phyloP scores from a whole-genome alignment of 2,888 invertebrate species.

The Aelia acuminata region DNA sequence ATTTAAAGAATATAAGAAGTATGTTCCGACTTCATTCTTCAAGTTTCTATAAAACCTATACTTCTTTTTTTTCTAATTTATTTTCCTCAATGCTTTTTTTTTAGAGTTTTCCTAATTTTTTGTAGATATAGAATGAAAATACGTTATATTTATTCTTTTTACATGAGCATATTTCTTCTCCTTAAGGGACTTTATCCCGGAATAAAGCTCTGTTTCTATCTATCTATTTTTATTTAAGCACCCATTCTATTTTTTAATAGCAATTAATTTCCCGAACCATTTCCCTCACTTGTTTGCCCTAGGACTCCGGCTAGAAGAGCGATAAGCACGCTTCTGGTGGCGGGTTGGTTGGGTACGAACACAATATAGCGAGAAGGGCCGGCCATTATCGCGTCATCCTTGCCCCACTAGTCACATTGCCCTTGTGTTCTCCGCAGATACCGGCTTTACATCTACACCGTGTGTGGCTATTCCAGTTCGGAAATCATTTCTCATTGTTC shows the following conservation, averaged over 20 bases:
- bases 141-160: too few species aligned
- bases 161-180: too few species aligned
- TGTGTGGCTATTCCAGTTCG: constrained; percentile 20
- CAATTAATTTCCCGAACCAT: not conserved
- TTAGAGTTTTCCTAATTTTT: too few species aligned
- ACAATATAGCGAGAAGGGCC: not conserved
- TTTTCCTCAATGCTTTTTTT: too few species aligned
- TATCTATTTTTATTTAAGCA: too few species aligned
- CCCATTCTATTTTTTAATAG: not conserved
- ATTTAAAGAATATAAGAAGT: too few species aligned
- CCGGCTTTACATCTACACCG: not conserved
- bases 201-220: too few species aligned
- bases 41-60: too few species aligned
- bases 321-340: not conserved
- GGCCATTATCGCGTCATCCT: not conserved
- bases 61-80: too few species aligned
- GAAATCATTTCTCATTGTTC: constrained; percentile 25
- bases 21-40: too few species aligned
- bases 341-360: not conserved
- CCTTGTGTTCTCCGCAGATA: not conserved
- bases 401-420: constrained; percentile 4
- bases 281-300: not conserved
- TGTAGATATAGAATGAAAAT: too few species aligned
- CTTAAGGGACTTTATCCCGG: too few species aligned
- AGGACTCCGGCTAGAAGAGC: not conserved